Percentiles rank a stretch among this genome's conserved stretches.
phyloP scores from a whole-genome alignment of 1,140 invertebrate species.

The Parasteatoda tepidariorum region DNA sequence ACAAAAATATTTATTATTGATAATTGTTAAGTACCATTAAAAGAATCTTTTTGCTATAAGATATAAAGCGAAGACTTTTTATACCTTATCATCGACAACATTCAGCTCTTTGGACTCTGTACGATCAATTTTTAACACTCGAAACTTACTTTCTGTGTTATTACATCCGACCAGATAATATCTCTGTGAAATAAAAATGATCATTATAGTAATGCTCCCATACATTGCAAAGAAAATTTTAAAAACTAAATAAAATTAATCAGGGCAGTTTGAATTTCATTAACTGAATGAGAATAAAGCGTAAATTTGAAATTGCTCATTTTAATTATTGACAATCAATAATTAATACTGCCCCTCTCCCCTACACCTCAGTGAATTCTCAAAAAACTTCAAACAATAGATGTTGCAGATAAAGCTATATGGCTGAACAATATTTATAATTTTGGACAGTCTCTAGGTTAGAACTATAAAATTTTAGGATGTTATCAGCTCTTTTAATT shows the following conservation, averaged over 20 bases:
- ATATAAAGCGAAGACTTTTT: too few relatives aligned
- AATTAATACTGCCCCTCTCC: background rate
- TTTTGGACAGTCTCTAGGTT: too few relatives aligned
- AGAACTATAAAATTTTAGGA: too few relatives aligned
- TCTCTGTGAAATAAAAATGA: constrained; percentile 65
- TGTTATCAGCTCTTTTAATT: too few relatives aligned
- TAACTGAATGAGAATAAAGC: background rate
- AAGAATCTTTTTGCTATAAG: too few relatives aligned
- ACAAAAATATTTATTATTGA: constrained; percentile 18
- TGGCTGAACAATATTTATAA: too few relatives aligned
- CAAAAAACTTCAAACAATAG: too few relatives aligned
- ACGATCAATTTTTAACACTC: constrained; percentile 93
- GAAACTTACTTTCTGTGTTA: constrained; percentile 89
- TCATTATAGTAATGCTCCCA: constrained; percentile 46
- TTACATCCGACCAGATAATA: constrained; percentile 95
- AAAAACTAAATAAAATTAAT: background rate
- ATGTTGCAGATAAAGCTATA: too few relatives aligned
- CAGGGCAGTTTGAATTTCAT: background rate
- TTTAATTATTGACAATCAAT: background rate
- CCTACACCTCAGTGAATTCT: background rate
- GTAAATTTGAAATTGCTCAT: background rate
- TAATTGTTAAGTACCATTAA: background rate
- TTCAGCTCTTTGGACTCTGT: constrained; percentile 84
- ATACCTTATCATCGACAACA: constrained; percentile 86
- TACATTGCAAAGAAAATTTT: constrained; percentile 66